These are phyloP conservation scores for Caerostris extrusa DNA, from an alignment of 1,140 invertebrate genomes.

Conservation along the genomic window DNA sequence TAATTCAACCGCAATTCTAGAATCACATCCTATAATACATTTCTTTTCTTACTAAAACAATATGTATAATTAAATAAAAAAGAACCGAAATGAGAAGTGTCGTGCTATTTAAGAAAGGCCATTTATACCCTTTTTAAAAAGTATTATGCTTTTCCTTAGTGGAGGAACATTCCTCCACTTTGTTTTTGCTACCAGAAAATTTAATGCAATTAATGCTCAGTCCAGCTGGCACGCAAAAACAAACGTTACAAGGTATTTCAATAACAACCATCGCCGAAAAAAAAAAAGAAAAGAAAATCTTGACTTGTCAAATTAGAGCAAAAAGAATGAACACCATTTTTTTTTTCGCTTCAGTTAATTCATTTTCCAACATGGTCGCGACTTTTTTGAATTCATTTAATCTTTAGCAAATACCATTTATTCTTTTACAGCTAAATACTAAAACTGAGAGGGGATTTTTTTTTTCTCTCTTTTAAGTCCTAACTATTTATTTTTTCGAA, in stretches of 20 bases:
- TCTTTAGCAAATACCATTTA: neutral
- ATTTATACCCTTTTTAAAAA: too few relatives aligned
- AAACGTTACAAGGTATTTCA: slow-evolving; percentile 15
- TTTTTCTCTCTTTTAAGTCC: neutral
- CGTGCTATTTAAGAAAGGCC: too few relatives aligned
- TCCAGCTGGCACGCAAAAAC: neutral
- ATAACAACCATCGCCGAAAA: neutral
- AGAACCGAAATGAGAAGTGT: too few relatives aligned
- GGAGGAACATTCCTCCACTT: neutral
- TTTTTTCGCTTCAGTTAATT: neutral
- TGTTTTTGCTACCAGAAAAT: neutral
- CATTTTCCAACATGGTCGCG: neutral
- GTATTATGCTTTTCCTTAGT: too few relatives aligned
- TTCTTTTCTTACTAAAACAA: neutral
- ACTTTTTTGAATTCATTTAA: neutral
- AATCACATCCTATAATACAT: too few relatives aligned
- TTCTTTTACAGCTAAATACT: neutral
- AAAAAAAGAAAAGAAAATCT: neutral
- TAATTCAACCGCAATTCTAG: too few relatives aligned
- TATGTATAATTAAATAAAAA: too few relatives aligned
- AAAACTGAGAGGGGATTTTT: neutral
- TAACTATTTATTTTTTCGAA: too few relatives aligned
- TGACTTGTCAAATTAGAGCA: neutral
- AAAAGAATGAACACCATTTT: neutral
- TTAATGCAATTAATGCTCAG: neutral